Evolutionary conservation across 2,113 vertebrate genomes (phyloP), one percentile per base, ranked within the genome.

Genomic region (Alectura lathami): DNA sequence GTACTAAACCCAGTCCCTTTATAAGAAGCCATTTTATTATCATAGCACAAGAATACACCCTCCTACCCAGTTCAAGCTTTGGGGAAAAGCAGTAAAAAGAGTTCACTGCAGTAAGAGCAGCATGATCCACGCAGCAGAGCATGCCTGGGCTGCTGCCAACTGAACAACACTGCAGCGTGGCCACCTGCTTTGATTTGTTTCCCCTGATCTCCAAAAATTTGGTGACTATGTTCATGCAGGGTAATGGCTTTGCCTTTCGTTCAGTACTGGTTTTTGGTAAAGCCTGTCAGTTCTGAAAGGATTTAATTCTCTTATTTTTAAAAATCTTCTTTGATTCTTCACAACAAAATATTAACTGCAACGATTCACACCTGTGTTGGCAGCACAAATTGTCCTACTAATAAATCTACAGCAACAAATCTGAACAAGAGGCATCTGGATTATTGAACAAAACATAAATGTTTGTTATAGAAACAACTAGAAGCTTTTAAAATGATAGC

Each of bases 401-500:
- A 62, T 47, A 36, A 51, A 69, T 9, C 30, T 45, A 73, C 13
- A 1, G 42, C 34, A 47, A 36, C 1, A 22, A 83, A 67, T 13
- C 32, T 7, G 29, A 94, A 66, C 0, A 0, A 21, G 66, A 59
- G 32, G 36, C 2, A 6, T 14, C 32, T 29, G 81, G 16, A 20
- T 38, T 11, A 10, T 3, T n/a, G 47, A 38, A 54, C 54, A 56
- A 36, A 69, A 42, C 0, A 0, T 54, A 54, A 88, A 54, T 26
- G 34, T 50, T 81, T 60, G 45, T 59, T 78, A 43, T 42, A 40
- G 86, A 68, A 77, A 64, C 36, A 64, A 78, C 23, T 24, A 4
- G 17, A 38, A 54, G 48, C 17, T 94, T 93, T 95, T 76, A 82
- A 48, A 91, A 30, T 45, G 40, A 29, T 47, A 91, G 86, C 43